A percentile compares a stretch with the other conserved stretches of the same genome.
Evolutionary conservation across 1,140 invertebrate species (phyloP).

Genomic region (Philotrypesis tridentata): DNA sequence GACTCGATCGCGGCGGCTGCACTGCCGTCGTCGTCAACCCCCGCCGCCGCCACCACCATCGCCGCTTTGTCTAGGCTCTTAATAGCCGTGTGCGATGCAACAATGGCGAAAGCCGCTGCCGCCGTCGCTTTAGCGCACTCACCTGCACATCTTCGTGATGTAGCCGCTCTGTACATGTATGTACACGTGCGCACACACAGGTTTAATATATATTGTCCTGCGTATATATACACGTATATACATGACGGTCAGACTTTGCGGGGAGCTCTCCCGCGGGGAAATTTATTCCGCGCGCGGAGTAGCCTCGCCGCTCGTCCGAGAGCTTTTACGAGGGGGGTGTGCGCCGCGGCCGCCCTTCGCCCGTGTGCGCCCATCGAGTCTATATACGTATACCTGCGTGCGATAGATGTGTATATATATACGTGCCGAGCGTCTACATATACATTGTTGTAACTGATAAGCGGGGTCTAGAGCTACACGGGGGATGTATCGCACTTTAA

Average conservation of each 20-base stretch:
- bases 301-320: no score
- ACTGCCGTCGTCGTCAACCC: no score
- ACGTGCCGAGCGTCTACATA: not conserved
- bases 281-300: not conserved
- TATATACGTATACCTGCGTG: no score
- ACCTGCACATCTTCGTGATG: no score
- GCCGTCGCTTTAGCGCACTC: not conserved
- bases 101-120: not conserved
- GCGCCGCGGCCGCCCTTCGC: no score
- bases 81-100: not conserved
- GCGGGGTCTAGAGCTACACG: not conserved
- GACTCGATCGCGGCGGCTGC: no score
- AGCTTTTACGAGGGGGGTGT: not conserved
- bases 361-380: no score
- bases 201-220: not conserved
- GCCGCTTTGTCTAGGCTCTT: slow-evolving; percentile 16
- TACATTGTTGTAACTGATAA: not conserved
- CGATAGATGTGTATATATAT: no score
- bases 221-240: no score
- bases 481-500: not conserved
- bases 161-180: not conserved
- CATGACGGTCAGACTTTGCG: not conserved
- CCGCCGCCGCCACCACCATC: no score
- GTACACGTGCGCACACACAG: not conserved
- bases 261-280: not conserved